phyloP scores from a whole-genome alignment of 2,113 vertebrate species.

The Microcebus ravelobensis region DNA sequence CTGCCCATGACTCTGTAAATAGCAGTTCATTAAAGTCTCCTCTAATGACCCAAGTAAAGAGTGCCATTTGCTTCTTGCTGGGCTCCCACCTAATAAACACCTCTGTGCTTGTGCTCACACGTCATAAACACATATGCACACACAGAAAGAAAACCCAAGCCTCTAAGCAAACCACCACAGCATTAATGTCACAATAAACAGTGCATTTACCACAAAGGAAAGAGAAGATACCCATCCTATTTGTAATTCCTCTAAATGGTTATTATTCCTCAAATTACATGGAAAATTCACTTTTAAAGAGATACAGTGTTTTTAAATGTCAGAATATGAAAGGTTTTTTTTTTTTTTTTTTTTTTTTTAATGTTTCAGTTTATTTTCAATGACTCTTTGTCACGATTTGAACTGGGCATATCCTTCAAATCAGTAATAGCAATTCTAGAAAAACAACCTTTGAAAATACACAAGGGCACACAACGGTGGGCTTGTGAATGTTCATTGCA shows the following conservation, averaged over 20 bases:
- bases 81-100: background rate
- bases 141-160: background rate
- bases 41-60: background rate
- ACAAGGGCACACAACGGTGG: background rate
- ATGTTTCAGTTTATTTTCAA: background rate
- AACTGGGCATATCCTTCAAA: background rate
- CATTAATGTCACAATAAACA: background rate
- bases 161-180: background rate
- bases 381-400: background rate
- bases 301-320: background rate
- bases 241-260: background rate
- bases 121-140: too few species aligned
- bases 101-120: fast-evolving
- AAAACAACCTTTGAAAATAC: background rate
- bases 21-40: too few species aligned
- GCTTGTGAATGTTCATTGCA: background rate
- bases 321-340: background rate
- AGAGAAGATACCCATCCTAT: background rate
- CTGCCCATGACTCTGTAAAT: background rate
- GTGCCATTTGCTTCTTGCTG: background rate
- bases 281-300: background rate
- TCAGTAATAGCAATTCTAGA: background rate
- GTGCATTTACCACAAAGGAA: background rate
- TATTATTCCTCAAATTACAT: background rate
- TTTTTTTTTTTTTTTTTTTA: too few species aligned